Base-by-base conservation (phyloP, 2,888 invertebrate species). In the Tinea trinotella region DNA sequence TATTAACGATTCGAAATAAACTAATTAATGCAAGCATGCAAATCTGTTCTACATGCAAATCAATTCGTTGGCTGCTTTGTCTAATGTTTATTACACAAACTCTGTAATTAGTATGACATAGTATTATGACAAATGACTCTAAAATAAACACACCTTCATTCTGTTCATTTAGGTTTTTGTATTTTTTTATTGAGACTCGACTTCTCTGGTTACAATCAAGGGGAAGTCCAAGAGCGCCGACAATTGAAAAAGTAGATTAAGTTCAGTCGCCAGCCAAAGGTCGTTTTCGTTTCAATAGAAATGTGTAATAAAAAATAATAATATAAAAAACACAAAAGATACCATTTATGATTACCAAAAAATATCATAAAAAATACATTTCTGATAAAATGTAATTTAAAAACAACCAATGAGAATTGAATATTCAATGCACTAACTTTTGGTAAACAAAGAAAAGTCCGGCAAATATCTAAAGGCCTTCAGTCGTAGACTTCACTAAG, bases 51-150 rank as follows among this genome's bases (percentile, higher is more conserved):
- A 55, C 56, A 74, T 73, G 71, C 64, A 67, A 75, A 76, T 74
- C 62, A 62, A 75, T 74, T 69, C 69, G 66, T 62, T 24, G 13
- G 60, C 64, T 59, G 59, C 62, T 64, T 68, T 68, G 69, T 65
- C 66, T 61, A 56, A 60, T 55, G 61, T 15, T n/a, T 30, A 54
- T 68, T 71, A 64, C 67, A 64, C 64, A 75, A 72, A 68, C 64
- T 4, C 46, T 58, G 66, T 69, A 77, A 76, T 77, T 77, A 77
- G 71, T 63, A 59, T 63, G 64, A 60, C 61, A 61, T 65, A 67
- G 67, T 67, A 65, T 64, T 56, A 57, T 59, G 65, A 63, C 65
- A 61, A 60, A 57, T 59, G 62, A 62, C 61, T 57, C 55, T 48
- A 20, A 17, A 17, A 17, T 40, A 17, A 40, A 40, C 48, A 18